These are phyloP conservation scores for Melanogrammus aeglefinus DNA, from an alignment of 2,797 vertebrate species.

Conservation along the genomic window DNA sequence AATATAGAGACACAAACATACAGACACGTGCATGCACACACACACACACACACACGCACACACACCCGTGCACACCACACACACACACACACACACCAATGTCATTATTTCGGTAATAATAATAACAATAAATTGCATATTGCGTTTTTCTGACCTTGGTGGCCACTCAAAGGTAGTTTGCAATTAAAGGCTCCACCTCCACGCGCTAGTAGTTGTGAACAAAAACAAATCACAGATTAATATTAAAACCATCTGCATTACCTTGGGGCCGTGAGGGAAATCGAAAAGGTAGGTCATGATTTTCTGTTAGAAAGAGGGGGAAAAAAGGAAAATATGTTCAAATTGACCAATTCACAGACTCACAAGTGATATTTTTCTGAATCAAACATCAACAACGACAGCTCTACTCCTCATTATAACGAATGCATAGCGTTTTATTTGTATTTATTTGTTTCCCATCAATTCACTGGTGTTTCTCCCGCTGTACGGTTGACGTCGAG, in stretches of 20 bases:
- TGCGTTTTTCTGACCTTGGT: background rate
- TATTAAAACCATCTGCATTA: constrained; percentile 42
- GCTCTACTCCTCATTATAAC: background rate
- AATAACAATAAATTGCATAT: background rate
- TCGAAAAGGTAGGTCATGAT: constrained; percentile 92
- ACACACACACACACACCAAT: constrained; percentile 11
- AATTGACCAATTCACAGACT: background rate
- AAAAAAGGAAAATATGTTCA: background rate
- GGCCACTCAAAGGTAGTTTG: constrained; percentile 6
- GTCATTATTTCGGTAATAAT: background rate
- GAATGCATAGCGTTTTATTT: no score
- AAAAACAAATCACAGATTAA: background rate
- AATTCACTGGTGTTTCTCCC: background rate
- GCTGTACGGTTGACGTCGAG: background rate
- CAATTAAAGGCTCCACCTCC: background rate
- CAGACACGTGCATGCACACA: background rate
- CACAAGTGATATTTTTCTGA: background rate
- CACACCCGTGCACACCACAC: background rate
- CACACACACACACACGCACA: constrained; percentile 4
- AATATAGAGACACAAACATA: background rate
- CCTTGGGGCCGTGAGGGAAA: constrained; percentile 87
- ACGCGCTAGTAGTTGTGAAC: background rate
- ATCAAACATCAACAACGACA: background rate
- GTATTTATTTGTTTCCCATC: background rate
- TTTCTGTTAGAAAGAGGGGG: constrained; percentile 71